Percentiles rank a stretch among this genome's conserved stretches.
Evolutionary conservation across 2,113 vertebrate genomes (phyloP).

Genomic region (Eublepharis macularius): DNA sequence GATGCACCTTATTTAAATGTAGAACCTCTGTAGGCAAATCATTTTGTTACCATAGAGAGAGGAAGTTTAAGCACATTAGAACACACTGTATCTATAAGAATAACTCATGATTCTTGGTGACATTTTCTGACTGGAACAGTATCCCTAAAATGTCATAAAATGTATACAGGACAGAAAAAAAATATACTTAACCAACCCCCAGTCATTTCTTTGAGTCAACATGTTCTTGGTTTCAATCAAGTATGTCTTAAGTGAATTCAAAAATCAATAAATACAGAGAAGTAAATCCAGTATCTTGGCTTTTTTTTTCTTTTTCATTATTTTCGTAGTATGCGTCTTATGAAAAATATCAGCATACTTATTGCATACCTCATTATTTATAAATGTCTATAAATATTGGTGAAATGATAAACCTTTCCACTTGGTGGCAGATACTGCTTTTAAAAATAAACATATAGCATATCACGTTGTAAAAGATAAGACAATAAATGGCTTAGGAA

Average conservation of each 20-base stretch:
- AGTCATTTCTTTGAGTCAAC: neutral
- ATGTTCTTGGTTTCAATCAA: neutral
- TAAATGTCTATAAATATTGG: constrained; percentile 53
- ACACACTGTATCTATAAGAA: neutral
- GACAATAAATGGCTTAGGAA: neutral
- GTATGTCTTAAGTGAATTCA: fast-evolving
- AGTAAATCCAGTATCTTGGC: neutral
- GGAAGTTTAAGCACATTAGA: neutral
- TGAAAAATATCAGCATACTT: neutral
- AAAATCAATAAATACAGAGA: neutral
- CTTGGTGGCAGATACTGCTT: constrained; percentile 70
- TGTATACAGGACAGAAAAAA: neutral
- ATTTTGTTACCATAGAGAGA: neutral
- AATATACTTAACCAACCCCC: neutral
- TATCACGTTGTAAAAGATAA: constrained; percentile 12
- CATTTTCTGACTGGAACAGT: constrained; percentile 23
- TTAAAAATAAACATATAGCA: constrained; percentile 47
- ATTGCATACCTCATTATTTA: constrained; percentile 38
- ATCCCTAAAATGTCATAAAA: constrained; percentile 15
- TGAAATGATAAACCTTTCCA: constrained; percentile 71
- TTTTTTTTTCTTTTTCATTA: neutral
- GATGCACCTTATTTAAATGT: neutral
- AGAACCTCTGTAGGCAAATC: neutral
- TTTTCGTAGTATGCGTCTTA: neutral
- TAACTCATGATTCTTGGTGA: neutral